Base-by-base conservation (phyloP, 2,888 invertebrate species). In the Plagiodera versicolora region DNA sequence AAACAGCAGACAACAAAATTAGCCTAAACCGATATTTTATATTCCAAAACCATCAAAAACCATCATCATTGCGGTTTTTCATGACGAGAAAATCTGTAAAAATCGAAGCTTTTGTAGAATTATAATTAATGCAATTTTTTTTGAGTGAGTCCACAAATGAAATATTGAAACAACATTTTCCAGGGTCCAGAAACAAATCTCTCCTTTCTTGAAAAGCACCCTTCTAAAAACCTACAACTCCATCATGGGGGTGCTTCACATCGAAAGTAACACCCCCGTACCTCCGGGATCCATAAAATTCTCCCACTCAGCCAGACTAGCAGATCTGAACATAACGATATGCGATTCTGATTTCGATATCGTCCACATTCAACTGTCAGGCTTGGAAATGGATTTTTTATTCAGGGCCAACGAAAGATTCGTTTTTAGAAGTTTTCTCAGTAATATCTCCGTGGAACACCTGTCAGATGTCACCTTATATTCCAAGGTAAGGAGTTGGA, bases 341-440 rank as follows among this genome's bases (percentile, higher is more conserved):
- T 89, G 89, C 68, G 89, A 90, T 75, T 84, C 87, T 16, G 91
- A 91, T 70, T 83, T 85, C 58, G 87, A 90, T 63, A 83, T 91
- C 60, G 80, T 91, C 44, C 88, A 89, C 70, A 77, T 90, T 11
- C 84, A 87, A 51, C 79, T 92, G 17, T 75, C 82, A 45, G 87
- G 88, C 0, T 74, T 92, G 60, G 91, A 91, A 80, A 87, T 88
- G 69, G 91, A 91, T 79, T 89, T 90, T 71, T 84, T 90, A 65
- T 89, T 91, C 77, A 87, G 90, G 71, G 89, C 90, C 1, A 90
- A 90, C 70, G 91, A 91, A 74, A 83, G 89, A 70, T 88, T 90
- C 81, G 88, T 90, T 30, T 83, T 92, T 70, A 84, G 89, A 61
- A 83, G 87, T 17, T 88, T 87, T 73, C 81, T 92, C 28, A 85